Evolutionary conservation across 2,797 vertebrate species (phyloP), one percentile per base, ranked within the genome.

Genomic region (Coluber constrictor): DNA sequence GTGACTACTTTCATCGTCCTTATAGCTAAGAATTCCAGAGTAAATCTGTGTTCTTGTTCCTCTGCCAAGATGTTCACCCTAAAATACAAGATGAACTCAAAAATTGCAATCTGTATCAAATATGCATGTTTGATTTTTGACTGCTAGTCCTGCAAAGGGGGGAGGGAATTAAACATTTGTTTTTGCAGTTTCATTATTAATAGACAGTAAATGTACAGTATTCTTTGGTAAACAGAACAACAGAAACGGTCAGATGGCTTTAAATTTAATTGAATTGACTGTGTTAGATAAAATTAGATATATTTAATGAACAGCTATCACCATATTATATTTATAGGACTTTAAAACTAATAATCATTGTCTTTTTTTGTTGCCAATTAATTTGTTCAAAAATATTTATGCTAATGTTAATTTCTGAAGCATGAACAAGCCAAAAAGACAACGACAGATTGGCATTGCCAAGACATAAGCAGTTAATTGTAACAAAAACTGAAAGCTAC

Each of bases 31-130:
- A 29, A 97, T 98, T 43, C 99, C 99, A 0, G 98, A 98, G 94
- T 99, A 99, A 95, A 99, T 99, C 96, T 99, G 99, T 32, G 99
- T 99, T 88, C 97, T 98, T 0, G 99, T 99, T 51, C 99, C 99
- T 90, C 96, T 97, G 3, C 99, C 99, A 16, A 99, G 98, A 94
- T 99, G 99, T 29, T 99, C 99, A 0, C 98, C 98, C 99, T 99
- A 92, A 4, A 47, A 93, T 4, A 88, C 0, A 94, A 89, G 63
- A 89, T 91, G 95, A 16, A 54, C 43, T 0, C 55, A 23, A 0
- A 3, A 6, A 12, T 94, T 54, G 87, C 61, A 94, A 86, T 90
- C 1, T 13, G 90, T 12, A 10, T 1, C 63, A 54, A 60, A 59
- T 83, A 83, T 12, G 74, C 29, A n/a, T 9, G 11, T 57, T 66